A percentile compares a stretch with the other conserved stretches of the same genome.
These are phyloP conservation scores for Vombatus ursinus DNA, from an alignment of 2,113 vertebrate species.

Conservation along the genomic window DNA sequence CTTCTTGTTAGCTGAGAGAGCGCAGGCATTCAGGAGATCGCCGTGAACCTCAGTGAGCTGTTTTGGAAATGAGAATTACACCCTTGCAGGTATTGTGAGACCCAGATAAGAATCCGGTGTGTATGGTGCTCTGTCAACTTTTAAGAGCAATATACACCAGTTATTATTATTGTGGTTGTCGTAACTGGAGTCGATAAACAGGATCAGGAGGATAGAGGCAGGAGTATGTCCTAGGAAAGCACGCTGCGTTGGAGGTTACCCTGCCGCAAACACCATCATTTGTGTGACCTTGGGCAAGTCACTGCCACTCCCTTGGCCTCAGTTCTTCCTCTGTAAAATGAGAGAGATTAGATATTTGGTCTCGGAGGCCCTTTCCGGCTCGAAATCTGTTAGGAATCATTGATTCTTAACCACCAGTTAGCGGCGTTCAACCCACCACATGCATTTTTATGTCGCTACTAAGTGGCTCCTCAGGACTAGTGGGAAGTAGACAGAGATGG, in stretches of 20 bases:
- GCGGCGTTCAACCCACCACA: background rate
- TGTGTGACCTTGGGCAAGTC: background rate
- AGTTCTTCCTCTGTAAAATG: background rate
- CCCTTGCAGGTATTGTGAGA: too few relatives aligned
- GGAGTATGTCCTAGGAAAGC: background rate
- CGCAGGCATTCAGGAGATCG: background rate
- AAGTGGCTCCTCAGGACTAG: background rate
- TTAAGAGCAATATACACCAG: background rate
- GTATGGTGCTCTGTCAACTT: background rate
- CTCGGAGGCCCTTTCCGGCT: background rate
- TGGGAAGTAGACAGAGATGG: constrained; percentile 3
- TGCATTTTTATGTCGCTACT: background rate
- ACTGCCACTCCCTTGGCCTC: background rate
- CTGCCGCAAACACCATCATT: too few relatives aligned
- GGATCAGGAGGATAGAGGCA: background rate
- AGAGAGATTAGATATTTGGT: background rate
- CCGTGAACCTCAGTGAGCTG: background rate
- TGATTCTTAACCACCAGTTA: background rate
- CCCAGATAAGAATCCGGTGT: background rate
- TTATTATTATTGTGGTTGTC: background rate
- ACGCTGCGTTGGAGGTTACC: too few relatives aligned
- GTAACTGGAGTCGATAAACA: background rate
- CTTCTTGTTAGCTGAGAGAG: background rate
- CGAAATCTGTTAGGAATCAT: background rate
- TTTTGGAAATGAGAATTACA: background rate